Evolutionary conservation across 2,888 invertebrate genomes (phyloP).

Genomic region (Calephelis perditalis): DNA sequence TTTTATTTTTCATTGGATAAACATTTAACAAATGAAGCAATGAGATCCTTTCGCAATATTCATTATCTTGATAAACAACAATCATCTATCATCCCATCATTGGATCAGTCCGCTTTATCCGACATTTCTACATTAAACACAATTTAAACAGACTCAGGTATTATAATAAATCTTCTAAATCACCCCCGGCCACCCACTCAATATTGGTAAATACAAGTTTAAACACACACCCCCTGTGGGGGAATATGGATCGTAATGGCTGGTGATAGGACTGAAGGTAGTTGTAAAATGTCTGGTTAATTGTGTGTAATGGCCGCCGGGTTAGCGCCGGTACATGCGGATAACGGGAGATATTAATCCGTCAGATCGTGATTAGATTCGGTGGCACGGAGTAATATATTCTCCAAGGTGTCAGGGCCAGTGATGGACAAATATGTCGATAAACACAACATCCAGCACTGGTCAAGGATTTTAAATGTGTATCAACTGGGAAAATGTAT

Average conservation of each 20-base stretch:
- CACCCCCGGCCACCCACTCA: conserved; percentile 49
- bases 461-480: conserved; percentile 7
- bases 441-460: conserved; percentile 4
- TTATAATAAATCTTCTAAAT: conserved; percentile 65
- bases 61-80: conserved; percentile 24
- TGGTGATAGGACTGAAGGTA: conserved; percentile 17
- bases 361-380: conserved; percentile 75
- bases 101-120: conserved; percentile 10
- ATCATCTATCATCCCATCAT: conserved; percentile 8
- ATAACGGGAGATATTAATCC: conserved; percentile 69
- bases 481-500: too few relatives aligned
- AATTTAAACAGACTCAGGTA: conserved; percentile 59
- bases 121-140: conserved; percentile 54
- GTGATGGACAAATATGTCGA: conserved; percentile 31
- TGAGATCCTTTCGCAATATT: conserved; percentile 35
- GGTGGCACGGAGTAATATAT: conserved; percentile 73
- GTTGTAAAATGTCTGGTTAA: conserved; percentile 34
- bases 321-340: conserved; percentile 50
- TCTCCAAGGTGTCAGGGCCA: conserved; percentile 58
- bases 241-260: conserved; percentile 1
- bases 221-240: not conserved
- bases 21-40: conserved; percentile 3
- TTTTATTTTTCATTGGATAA: too few relatives aligned
- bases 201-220: conserved; percentile 39
- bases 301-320: conserved; percentile 53